Evolutionary conservation across 2,797 vertebrate species (phyloP), one percentile per base, ranked within the genome.

Genomic region (Chelon auratus): DNA sequence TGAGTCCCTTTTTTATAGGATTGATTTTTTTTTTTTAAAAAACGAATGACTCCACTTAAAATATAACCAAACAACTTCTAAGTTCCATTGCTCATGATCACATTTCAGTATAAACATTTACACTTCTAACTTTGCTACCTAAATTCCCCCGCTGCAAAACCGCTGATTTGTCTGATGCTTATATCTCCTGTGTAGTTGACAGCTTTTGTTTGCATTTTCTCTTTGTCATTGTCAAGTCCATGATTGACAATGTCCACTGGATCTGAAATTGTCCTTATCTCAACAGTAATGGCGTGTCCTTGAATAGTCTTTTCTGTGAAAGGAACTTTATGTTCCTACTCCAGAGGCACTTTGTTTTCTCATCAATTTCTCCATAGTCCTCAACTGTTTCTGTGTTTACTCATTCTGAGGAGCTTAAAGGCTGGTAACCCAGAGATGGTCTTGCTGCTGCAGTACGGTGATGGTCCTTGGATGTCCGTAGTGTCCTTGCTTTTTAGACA

Each of bases 71-170:
- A 77, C 69, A 81, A 87, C 70, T 74, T 85, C 72, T 86, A 84
- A 73, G 68, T 71, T 80, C 75, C 73, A 75, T 47, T 63, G 87
- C 47, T 84, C 68, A 50, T 72, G 37, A 80, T 86, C 83, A 87
- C 78, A 88, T 90, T 90, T 87, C 63, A 83, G 43, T 79, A 90
- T 84, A 66, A 89, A 87, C 80, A 85, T 88, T 88, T 91, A 89
- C 83, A 91, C 69, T 62, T 75, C 73, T 50, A 77, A 75, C 59
- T 80, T 72, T 78, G 83, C 74, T 86, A 84, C 43, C 61, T 79
- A 51, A 64, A 79, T 48, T 43, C 52, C 62, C 63, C 72, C 33
- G 26, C 30, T 70, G 57, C 56, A 76, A 84, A 78, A 82, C 70
- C 71, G 60, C 26, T 72, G 72, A 84, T 84, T 86, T 89, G 73